Evolutionary conservation across 2,113 vertebrate species (phyloP).

Genomic region (Cichladusa arquata): DNA sequence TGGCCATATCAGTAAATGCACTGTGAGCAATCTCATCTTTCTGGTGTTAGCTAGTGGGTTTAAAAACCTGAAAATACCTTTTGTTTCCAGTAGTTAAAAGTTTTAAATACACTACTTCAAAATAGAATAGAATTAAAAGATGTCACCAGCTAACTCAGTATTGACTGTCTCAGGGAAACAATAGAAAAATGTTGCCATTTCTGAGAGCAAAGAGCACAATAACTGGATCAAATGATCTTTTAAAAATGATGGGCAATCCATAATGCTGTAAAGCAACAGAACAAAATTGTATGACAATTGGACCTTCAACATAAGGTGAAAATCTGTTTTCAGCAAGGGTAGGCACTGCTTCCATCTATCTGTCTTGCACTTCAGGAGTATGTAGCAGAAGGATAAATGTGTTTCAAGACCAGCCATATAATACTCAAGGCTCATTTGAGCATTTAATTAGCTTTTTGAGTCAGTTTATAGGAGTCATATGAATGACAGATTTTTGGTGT

Average conservation of each 20-base stretch:
- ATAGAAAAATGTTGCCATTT: not conserved
- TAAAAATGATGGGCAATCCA: not conserved
- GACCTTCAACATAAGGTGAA: not conserved
- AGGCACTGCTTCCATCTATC: not conserved
- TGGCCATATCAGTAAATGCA: not conserved
- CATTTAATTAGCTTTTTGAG: constrained; percentile 10
- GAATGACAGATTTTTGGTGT: constrained; percentile 31
- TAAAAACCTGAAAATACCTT: not conserved
- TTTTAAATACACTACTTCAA: not conserved
- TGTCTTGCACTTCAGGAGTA: not conserved
- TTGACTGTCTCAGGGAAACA: not conserved
- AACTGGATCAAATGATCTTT: not conserved
- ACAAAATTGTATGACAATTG: not conserved
- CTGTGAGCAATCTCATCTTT: not conserved
- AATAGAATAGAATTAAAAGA: not conserved
- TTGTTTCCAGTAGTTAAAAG: not conserved
- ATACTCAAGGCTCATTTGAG: constrained; percentile 5
- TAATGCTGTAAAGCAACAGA: not conserved
- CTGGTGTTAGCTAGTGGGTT: not conserved
- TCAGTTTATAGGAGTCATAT: constrained; percentile 1
- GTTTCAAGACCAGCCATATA: not conserved
- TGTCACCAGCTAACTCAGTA: not conserved
- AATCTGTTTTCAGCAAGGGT: not conserved
- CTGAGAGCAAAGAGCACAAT: not conserved
- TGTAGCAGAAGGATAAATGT: not conserved